Conservation (phyloP, 2,888 invertebrate species). For the Eledone cirrhosa region DNA sequence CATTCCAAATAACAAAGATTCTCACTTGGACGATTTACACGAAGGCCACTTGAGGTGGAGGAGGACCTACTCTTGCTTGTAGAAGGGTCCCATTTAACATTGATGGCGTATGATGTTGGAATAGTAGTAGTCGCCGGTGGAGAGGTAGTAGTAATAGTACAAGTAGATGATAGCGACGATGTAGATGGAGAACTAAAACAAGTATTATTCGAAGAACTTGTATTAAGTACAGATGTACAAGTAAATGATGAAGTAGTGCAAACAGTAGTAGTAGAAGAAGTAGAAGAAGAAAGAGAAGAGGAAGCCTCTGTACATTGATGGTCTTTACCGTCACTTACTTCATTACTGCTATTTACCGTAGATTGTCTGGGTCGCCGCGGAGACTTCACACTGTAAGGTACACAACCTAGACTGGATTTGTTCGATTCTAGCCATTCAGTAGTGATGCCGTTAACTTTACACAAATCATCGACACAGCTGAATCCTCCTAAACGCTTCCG, state of each 20-base stretch:
- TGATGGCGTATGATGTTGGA: not conserved
- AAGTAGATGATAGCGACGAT: constrained; percentile 12
- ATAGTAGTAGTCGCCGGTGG: constrained; percentile 3
- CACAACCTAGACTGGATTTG: constrained; percentile 20
- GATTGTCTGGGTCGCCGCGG: constrained; percentile 13
- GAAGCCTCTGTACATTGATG: not conserved
- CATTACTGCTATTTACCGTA: not conserved
- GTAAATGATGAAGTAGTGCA: constrained; percentile 1
- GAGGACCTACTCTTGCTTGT: constrained; percentile 23
- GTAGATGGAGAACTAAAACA: constrained; percentile 11
- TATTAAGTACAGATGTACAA: not conserved
- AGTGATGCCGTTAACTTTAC: constrained; percentile 21
- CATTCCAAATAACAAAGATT: not conserved
- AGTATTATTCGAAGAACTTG: constrained; percentile 3
- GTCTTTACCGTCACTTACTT: constrained; percentile 9
- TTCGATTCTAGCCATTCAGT: constrained; percentile 25
- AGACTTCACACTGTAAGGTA: constrained; percentile 4
- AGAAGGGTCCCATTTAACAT: constrained; percentile 24
- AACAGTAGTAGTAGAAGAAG: constrained; percentile 8
- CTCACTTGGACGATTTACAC: constrained; percentile 9
- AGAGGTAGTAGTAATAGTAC: constrained; percentile 1
- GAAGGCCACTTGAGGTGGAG: constrained; percentile 14
- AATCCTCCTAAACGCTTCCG: constrained; percentile 45
- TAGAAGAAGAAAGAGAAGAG: not conserved
- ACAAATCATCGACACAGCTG: constrained; percentile 19